These are phyloP conservation scores for Ara ararauna DNA, from an alignment of 2,797 vertebrate species.

Conservation along the genomic window DNA sequence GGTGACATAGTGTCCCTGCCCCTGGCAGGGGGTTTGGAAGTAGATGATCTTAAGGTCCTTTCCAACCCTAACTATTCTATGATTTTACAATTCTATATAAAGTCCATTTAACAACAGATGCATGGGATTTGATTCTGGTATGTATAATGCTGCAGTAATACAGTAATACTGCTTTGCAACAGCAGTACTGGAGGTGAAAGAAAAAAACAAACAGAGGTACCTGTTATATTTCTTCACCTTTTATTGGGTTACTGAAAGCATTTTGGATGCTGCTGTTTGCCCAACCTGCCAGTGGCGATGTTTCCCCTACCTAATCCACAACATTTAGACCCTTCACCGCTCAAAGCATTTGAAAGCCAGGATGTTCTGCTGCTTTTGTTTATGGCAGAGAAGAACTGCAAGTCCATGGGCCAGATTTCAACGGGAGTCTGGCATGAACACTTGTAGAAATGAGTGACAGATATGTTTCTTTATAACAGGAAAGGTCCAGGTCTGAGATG, in stretches of 20 bases:
- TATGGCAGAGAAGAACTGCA: not conserved
- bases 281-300: not conserved
- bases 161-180: not conserved
- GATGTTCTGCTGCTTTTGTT: not conserved
- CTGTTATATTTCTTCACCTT: not conserved
- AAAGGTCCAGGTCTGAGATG: not conserved
- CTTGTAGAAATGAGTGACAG: not conserved
- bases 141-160: not conserved
- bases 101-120: not conserved
- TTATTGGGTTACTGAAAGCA: not conserved
- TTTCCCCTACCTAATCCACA: not conserved
- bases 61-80: too few species aligned
- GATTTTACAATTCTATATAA: not conserved
- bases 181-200: not conserved
- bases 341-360: not conserved
- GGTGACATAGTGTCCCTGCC: too few species aligned
- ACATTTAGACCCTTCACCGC: not conserved
- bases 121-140: not conserved
- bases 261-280: not conserved
- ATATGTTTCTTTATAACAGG: not conserved
- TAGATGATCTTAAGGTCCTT: too few species aligned
- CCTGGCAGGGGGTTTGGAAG: too few species aligned
- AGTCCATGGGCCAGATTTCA: not conserved
- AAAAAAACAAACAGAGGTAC: too few species aligned
- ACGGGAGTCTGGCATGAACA: not conserved